Percentiles rank a stretch among this genome's conserved stretches.
Evolutionary conservation across 53 echinoderm and acorn worm species (phyloP).

Genomic region (Paelopatides confundens): DNA sequence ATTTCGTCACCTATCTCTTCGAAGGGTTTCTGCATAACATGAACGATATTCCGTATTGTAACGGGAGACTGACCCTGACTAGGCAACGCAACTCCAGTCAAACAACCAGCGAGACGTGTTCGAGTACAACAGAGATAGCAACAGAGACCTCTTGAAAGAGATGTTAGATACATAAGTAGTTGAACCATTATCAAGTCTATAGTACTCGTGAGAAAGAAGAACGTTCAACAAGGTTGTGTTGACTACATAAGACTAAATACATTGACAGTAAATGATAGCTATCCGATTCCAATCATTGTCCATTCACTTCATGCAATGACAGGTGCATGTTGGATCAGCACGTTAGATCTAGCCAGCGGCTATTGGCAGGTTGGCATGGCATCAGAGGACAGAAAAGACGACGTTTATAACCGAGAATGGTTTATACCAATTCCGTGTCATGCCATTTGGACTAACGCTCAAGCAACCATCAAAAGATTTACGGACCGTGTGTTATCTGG

Average conservation of each 20-base stretch:
- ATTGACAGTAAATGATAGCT: background rate
- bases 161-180: no score
- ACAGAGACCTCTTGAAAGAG: background rate
- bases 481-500: slow-evolving; percentile 48
- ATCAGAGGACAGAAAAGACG: background rate
- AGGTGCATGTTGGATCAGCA: background rate
- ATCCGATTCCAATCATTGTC: background rate
- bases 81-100: background rate
- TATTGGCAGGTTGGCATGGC: background rate
- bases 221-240: background rate
- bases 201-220: background rate
- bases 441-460: slow-evolving; percentile 10
- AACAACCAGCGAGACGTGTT: background rate
- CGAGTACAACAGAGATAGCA: background rate
- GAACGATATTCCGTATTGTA: no score
- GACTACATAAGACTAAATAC: background rate
- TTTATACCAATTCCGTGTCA: background rate
- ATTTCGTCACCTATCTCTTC: no score
- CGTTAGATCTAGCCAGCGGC: background rate
- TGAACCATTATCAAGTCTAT: no score
- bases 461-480: slow-evolving; percentile 46
- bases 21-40: no score
- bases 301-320: background rate
- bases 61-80: no score
- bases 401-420: background rate